Evolutionary conservation across 1,140 invertebrate genomes (phyloP), one percentile per base, ranked within the genome.

Genomic region (Glossosoma conforme): DNA sequence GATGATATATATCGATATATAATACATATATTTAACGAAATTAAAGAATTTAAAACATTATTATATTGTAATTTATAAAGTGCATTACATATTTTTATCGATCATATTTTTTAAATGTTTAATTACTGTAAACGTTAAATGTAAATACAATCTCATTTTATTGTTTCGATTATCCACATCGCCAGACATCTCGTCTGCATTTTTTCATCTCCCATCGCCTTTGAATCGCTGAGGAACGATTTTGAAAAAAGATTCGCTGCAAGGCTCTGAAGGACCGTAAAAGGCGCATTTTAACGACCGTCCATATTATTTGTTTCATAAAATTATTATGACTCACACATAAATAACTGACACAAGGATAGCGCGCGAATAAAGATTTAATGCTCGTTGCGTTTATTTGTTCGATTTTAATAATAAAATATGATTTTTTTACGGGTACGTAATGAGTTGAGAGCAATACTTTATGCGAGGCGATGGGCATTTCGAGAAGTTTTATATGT

Each of bases 321-420:
- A 33, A 33, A 5, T 33, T 33, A 33, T 33, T 33, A 33, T n/a
- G 3, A n/a, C 32, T 33, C 11, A 33, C n/a, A n/a, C 11, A 33
- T 33, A 13, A 33, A 33, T 33, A 33, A 5, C 3, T 13, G 11
- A 11, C 32, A n/a, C 32, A 33, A 33, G 32, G 32, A n/a, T 33
- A 33, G 15, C 15, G 11, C 3, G 32, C 11, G n/a, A 33, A 33
- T 33, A 33, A 33, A 33, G 11, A n/a, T 33, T 33, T 33, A 13
- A 33, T 33, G n/a, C 32, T 33, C 32, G 32, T 4, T 11, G 15
- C 15, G 32, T 33, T 33, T 4, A n/a, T n/a, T n/a, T n/a, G n/a
- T n/a, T n/a, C n/a, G n/a, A n/a, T 33, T 33, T 33, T 11, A 33
- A 11, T 33, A 33, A 13, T 33, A 33, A 33, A 33, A 33, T 33